These are phyloP conservation scores for Dissostichus mawsoni DNA, from an alignment of 2,113 vertebrate genomes.

Conservation along the genomic window DNA sequence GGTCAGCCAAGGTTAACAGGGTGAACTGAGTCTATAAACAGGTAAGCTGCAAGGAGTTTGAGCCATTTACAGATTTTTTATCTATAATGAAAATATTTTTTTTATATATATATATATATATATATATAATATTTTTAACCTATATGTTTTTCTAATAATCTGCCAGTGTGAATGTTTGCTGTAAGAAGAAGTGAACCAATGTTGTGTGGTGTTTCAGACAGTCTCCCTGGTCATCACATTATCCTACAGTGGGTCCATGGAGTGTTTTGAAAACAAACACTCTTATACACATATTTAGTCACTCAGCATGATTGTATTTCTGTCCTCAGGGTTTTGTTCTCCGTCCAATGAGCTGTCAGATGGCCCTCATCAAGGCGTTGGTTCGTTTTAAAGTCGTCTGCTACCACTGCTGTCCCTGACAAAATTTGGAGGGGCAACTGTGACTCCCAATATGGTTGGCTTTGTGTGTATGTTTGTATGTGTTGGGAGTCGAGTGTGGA, in stretches of 20 bases:
- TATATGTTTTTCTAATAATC: neutral
- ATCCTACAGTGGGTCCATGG: neutral
- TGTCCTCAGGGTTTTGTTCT: neutral
- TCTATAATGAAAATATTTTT: too few species aligned
- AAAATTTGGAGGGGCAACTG: neutral
- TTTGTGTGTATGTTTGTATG: slow-evolving; percentile 2
- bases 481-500: neutral
- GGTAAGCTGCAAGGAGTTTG: too few species aligned
- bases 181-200: neutral
- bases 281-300: neutral
- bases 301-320: slow-evolving; percentile 2
- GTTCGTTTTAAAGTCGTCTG: neutral
- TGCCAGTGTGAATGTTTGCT: neutral
- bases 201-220: neutral
- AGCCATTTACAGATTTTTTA: too few species aligned
- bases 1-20: too few species aligned
- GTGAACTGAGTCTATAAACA: too few species aligned
- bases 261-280: neutral
- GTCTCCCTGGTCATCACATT: neutral
- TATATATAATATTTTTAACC: neutral
- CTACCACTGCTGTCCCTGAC: neutral
- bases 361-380: neutral
- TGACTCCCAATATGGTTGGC: neutral
- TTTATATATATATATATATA: too few species aligned
- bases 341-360: neutral